These are phyloP conservation scores for Agrotis exclamationis DNA, from an alignment of 2,888 invertebrate genomes.

Conservation along the genomic window DNA sequence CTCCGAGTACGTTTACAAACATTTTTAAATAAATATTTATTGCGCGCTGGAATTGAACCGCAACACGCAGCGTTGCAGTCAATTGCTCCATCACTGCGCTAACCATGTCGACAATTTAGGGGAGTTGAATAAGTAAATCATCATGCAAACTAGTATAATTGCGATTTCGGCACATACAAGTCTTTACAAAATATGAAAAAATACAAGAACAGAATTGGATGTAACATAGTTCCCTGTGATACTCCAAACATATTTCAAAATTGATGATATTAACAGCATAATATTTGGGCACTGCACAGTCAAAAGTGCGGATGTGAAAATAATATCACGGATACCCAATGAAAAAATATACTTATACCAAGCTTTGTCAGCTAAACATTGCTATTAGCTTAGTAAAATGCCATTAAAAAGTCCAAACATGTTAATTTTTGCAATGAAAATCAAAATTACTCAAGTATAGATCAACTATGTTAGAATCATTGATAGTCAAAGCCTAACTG, in stretches of 20 bases:
- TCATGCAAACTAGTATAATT: not conserved
- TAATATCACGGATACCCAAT: not conserved
- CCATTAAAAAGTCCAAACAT: not conserved
- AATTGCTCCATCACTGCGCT: too few relatives aligned
- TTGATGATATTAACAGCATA: not conserved
- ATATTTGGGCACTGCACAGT: rapidly evolving
- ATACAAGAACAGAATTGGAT: not conserved
- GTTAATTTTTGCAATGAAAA: too few relatives aligned
- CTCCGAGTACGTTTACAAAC: too few relatives aligned
- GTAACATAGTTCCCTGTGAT: not conserved
- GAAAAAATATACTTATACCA: rapidly evolving
- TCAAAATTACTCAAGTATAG: too few relatives aligned
- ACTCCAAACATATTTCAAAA: not conserved
- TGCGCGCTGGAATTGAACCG: too few relatives aligned
- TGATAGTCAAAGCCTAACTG: not conserved
- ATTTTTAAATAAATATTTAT: too few relatives aligned
- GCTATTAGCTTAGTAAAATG: not conserved
- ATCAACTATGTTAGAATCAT: too few relatives aligned
- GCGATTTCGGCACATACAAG: not conserved
- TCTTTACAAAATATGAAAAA: not conserved
- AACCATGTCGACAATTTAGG: too few relatives aligned
- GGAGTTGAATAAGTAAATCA: too few relatives aligned
- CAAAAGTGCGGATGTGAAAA: too few relatives aligned
- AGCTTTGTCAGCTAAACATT: not conserved
- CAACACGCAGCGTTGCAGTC: too few relatives aligned